Evolutionary conservation across 2,113 vertebrate genomes (phyloP).

Genomic region (Axis porcinus): DNA sequence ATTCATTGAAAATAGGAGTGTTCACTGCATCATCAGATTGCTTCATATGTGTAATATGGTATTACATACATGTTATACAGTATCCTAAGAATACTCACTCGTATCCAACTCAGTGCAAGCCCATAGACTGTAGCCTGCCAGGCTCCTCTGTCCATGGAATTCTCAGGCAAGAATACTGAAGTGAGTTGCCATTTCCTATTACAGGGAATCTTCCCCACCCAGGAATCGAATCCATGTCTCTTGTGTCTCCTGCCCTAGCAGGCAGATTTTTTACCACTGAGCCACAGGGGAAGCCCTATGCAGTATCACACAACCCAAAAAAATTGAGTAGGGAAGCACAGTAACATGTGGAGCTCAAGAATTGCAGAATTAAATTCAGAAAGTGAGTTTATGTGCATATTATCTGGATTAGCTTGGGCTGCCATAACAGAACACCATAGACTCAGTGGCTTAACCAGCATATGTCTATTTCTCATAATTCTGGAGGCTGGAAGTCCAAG

Average conservation of each 20-base stretch:
- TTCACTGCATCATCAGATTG: accelerated
- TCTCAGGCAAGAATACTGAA: background rate
- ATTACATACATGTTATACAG: background rate
- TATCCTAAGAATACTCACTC: background rate
- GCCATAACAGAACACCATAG: background rate
- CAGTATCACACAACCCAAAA: background rate
- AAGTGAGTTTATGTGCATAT: background rate
- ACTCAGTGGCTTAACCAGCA: background rate
- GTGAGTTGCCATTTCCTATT: background rate
- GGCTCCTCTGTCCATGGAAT: background rate
- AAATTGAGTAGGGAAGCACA: background rate
- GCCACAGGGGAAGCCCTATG: background rate
- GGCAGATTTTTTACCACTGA: background rate
- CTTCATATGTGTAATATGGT: background rate
- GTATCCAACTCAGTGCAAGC: background rate
- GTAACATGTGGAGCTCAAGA: accelerated
- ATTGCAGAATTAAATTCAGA: background rate
- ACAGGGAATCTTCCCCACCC: background rate
- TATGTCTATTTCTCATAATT: background rate
- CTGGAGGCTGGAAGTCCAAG: background rate
- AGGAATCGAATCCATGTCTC: background rate
- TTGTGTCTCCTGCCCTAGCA: background rate
- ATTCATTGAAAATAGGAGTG: accelerated
- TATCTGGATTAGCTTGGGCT: background rate
- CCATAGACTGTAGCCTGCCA: background rate